Percentiles rank a stretch among this genome's conserved stretches.
phyloP scores from a whole-genome alignment of 2,888 invertebrate species.

The Dynastes grantii region DNA sequence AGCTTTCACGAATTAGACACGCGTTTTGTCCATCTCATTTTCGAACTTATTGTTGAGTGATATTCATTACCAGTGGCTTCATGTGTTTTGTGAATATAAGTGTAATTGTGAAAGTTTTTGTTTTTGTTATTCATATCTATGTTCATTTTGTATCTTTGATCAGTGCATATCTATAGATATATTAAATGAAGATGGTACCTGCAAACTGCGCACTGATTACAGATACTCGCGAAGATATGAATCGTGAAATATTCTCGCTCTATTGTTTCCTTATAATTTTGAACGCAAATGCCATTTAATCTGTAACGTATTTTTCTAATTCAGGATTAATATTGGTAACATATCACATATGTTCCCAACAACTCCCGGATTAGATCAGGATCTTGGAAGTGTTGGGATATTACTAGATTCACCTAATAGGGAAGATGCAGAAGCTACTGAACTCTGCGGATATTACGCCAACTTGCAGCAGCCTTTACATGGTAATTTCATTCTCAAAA shows the following conservation, averaged over 20 bases:
- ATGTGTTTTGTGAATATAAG: slow-evolving; percentile 38
- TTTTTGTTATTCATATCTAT: slow-evolving; percentile 18
- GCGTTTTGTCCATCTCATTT: not conserved
- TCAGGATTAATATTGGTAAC: slow-evolving; percentile 68
- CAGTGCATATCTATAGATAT: slow-evolving; percentile 11
- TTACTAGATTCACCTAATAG: slow-evolving; percentile 69
- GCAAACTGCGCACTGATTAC: slow-evolving; percentile 11
- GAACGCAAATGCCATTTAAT: slow-evolving; percentile 14
- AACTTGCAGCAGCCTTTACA: slow-evolving; percentile 58
- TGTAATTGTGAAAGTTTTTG: slow-evolving; percentile 36
- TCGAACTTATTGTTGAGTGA: slow-evolving; percentile 25
- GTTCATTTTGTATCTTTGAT: slow-evolving; percentile 33
- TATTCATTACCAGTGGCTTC: slow-evolving; percentile 20
- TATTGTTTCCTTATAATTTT: slow-evolving; percentile 2
- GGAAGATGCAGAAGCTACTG: slow-evolving; percentile 65
- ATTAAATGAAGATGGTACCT: not conserved
- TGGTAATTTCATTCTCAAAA: slow-evolving; percentile 40
- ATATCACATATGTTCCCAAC: slow-evolving; percentile 74
- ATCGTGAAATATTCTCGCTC: slow-evolving; percentile 49
- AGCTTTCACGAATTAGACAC: slow-evolving; percentile 33
- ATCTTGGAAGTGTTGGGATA: slow-evolving; percentile 71
- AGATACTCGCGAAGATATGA: slow-evolving; percentile 16
- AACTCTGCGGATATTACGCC: slow-evolving; percentile 68
- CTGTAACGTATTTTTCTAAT: slow-evolving; percentile 54
- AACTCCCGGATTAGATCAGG: slow-evolving; percentile 73